Conservation (phyloP, 1,140 invertebrate species). For the Lepeophtheirus salmonis region DNA sequence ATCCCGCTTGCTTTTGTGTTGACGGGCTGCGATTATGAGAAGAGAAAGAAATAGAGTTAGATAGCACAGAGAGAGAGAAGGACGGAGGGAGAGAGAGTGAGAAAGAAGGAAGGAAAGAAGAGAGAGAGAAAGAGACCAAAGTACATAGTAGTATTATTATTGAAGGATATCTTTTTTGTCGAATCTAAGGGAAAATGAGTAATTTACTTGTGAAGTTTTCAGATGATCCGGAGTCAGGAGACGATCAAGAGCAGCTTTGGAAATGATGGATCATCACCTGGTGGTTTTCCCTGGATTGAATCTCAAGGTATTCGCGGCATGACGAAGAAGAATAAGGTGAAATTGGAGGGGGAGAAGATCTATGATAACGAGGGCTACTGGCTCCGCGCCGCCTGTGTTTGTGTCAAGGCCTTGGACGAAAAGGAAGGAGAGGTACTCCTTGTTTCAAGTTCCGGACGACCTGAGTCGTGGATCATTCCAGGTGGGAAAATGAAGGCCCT, state of each 20-base stretch:
- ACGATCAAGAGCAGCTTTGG: neutral
- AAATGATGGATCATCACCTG: neutral
- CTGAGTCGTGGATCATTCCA: conserved; percentile 10
- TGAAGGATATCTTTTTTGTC: neutral
- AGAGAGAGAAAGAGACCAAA: neutral
- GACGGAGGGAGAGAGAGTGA: neutral
- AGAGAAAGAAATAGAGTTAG: too few species aligned
- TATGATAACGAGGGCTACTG: conserved; percentile 4
- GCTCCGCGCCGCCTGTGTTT: conserved; percentile 12
- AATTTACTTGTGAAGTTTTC: neutral
- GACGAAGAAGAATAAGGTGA: conserved; percentile 7
- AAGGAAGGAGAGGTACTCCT: conserved; percentile 8
- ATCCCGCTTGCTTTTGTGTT: too few species aligned
- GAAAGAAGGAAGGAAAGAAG: neutral
- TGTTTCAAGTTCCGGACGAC: neutral
- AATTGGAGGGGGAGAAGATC: neutral
- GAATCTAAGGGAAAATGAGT: neutral
- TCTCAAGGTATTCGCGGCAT: too few species aligned
- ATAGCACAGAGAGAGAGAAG: neutral
- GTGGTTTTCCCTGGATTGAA: neutral
- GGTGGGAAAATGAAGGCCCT: conserved; percentile 13
- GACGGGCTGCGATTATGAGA: too few species aligned
- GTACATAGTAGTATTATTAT: neutral
- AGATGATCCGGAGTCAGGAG: neutral
- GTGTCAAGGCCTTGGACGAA: neutral